Evolutionary conservation across 2,888 invertebrate species (phyloP), one percentile per base, ranked within the genome.

Genomic region (Schrankia costaestrigalis): DNA sequence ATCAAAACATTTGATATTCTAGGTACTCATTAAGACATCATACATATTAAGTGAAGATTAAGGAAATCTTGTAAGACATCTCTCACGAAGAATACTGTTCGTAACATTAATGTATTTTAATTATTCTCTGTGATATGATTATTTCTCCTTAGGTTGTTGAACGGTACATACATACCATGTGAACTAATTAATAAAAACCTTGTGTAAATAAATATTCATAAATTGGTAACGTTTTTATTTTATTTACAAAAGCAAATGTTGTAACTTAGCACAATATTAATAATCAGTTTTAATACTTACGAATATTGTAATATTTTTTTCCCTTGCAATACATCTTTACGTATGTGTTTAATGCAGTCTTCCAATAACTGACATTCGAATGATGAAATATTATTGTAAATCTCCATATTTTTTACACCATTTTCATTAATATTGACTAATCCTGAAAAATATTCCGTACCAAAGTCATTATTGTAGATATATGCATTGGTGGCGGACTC

Each of bases 121-220:
- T 72, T 71, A 55, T 73, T 70, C 71, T 74, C 84, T 85, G 85
- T 85, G 85, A 85, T 85, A 85, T 73, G 66, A 74, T 72, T 73
- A 67, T 58, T 66, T 73, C 73, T 62, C 64, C 62, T 63, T 72
- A 70, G 59, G 63, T 70, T 67, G 57, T 68, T 67, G 42, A 53
- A 51, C 36, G 31, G 53, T 63, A 58, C 58, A 55, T 47, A 28
- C 18, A 8, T 51, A 60, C n/a, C n/a, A n/a, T n/a, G n/a, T n/a
- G n/a, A n/a, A n/a, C n/a, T n/a, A n/a, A n/a, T n/a, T n/a, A n/a
- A n/a, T n/a, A n/a, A 66, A 62, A 61, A 43, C 26, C 30, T 31
- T 60, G 35, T 72, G 75, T 80, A 76, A 83, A 82, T 84, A 82
- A 81, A 78, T 62, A 69, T 72, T 68, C 63, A 48, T 68, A 71